phyloP scores from a whole-genome alignment of 2,888 invertebrate genomes.

The Emmelina monodactyla region DNA sequence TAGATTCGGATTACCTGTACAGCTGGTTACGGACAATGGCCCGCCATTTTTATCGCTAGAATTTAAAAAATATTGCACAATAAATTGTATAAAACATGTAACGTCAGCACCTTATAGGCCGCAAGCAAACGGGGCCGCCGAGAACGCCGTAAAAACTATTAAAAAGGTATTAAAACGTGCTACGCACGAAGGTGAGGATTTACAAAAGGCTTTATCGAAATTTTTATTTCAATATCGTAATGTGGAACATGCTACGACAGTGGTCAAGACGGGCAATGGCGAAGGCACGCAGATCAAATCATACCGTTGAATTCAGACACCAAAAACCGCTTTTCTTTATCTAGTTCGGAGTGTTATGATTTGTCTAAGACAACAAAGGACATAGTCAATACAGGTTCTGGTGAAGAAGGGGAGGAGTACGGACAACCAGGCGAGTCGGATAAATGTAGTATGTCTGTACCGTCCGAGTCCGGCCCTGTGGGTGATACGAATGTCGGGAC shows the following conservation, averaged over 20 bases:
- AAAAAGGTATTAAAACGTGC: slow-evolving; percentile 16
- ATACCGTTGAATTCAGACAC: neutral
- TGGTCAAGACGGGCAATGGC: slow-evolving; percentile 4
- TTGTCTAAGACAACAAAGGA: neutral
- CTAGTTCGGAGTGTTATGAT: neutral
- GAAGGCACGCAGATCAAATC: slow-evolving; percentile 7
- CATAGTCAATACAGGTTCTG: too few species aligned
- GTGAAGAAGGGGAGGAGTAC: neutral
- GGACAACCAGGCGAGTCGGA: too few species aligned
- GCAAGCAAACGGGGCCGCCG: slow-evolving; percentile 14
- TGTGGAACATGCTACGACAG: slow-evolving; percentile 13
- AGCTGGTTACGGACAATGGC: slow-evolving; percentile 15
- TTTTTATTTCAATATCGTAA: slow-evolving; percentile 16
- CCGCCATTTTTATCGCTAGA: slow-evolving; percentile 6
- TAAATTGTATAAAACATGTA: slow-evolving; percentile 7
- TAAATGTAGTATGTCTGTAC: too few species aligned
- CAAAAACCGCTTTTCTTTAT: neutral
- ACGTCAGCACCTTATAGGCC: slow-evolving; percentile 9
- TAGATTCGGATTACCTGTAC: slow-evolving; percentile 14
- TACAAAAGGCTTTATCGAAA: slow-evolving; percentile 9
- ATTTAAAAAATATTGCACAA: slow-evolving; percentile 9
- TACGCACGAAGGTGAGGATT: slow-evolving; percentile 7
- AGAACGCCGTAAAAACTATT: slow-evolving; percentile 16
- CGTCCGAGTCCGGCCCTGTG: too few species aligned
- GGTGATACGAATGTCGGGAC: too few species aligned